Conservation (phyloP, 2,888 invertebrate genomes). For the Zaprionus bogoriensis region DNA sequence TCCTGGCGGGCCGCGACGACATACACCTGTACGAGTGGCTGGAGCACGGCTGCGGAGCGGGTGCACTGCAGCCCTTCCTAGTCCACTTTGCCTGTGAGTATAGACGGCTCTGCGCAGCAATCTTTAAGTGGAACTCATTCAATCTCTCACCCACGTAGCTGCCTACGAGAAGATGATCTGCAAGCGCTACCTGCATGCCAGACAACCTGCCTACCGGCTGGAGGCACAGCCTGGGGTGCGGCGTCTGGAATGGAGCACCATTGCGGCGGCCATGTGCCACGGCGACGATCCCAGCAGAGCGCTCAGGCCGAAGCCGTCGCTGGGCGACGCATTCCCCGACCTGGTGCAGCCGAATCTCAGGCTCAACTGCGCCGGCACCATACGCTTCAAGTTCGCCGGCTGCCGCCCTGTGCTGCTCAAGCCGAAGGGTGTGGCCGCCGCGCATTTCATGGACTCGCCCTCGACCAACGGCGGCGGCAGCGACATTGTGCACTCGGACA, state of each 20-base stretch:
- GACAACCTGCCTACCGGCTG: slow-evolving; percentile 69
- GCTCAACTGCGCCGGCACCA: slow-evolving; percentile 74
- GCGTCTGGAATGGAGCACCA: slow-evolving; percentile 76
- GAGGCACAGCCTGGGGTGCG: slow-evolving; percentile 75
- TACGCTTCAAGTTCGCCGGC: slow-evolving; percentile 82
- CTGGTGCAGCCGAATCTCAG: slow-evolving; percentile 67
- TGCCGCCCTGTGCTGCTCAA: slow-evolving; percentile 79
- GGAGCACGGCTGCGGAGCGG: slow-evolving; percentile 78
- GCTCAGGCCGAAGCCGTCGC: slow-evolving; percentile 63
- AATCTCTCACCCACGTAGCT: slow-evolving; percentile 41
- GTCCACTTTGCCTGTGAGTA: slow-evolving; percentile 77
- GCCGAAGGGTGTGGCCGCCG: slow-evolving; percentile 49
- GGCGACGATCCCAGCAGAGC: slow-evolving; percentile 80
- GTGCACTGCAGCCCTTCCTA: slow-evolving; percentile 80
- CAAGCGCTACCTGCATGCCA: slow-evolving; percentile 56
- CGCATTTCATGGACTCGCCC: slow-evolving; percentile 41
- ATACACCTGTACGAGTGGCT: slow-evolving; percentile 82
- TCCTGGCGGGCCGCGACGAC: slow-evolving; percentile 79
- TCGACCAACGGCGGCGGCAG: slow-evolving; percentile 51
- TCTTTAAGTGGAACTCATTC: background rate
- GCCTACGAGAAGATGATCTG: slow-evolving; percentile 69
- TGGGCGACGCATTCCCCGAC: slow-evolving; percentile 72
- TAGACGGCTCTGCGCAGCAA: background rate
- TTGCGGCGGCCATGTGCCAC: slow-evolving; percentile 78
- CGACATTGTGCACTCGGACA: slow-evolving; percentile 64